Evolutionary conservation across 2,888 invertebrate species (phyloP), one percentile per base, ranked within the genome.

Genomic region (Aporophyla nigra): DNA sequence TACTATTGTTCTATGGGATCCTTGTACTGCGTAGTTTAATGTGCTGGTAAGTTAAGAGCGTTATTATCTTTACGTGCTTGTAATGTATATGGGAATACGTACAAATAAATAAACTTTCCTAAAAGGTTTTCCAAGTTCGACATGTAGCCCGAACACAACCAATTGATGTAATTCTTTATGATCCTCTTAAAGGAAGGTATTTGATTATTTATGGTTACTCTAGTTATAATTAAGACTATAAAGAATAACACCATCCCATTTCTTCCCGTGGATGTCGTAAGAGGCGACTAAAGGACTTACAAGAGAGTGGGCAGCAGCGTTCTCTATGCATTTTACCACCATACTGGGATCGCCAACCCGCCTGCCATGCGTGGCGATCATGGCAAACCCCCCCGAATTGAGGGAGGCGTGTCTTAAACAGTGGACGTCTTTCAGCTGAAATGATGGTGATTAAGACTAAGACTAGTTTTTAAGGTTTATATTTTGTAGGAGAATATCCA

Each of bases 1-100:
- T 74, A 65, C 68, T 66, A 61, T 80, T 49, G 70, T 85, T 85
- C 84, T 80, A 85, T 84, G 81, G 76, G 68, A 72, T 76, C 83
- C 74, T 80, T 63, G 73, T 79, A 82, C 74, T 58, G 67, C 71
- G 76, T 84, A 86, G 83, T 84, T 87, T 85, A 86, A 84, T 85
- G 84, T 85, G 80, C 76, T 77, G 82, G 76, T 76, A 76, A 84
- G 76, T 84, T 86, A 80, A 72, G 78, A 69, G 56, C 66, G 74
- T 76, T 77, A 53, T 67, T 78, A 81, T 82, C 76, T 80, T 78
- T 71, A 82, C 65, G 82, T 79, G 78, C 75, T 79, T 53, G 24
- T 40, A 49, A 77, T 77, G 65, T 66, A 56, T 83, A 80, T 78
- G 71, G 74, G 73, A 59, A 78, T 63, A 74, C 75, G 65, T 73